Evolutionary conservation across 2,888 invertebrate genomes (phyloP), one percentile per base, ranked within the genome.

Genomic region (Diarsia dahlii): DNA sequence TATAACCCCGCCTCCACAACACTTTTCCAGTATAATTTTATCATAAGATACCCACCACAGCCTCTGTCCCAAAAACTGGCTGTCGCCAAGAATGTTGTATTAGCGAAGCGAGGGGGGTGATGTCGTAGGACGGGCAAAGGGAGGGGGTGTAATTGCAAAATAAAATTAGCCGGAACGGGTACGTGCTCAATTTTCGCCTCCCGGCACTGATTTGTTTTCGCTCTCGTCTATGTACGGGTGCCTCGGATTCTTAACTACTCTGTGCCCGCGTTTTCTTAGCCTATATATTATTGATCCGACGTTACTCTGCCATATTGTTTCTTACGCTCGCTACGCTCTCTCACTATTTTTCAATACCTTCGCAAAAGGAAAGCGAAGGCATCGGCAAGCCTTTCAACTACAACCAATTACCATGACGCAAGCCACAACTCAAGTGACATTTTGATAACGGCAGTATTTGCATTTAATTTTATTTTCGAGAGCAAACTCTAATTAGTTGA

Each of bases 161-260:
- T 96, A 96, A 96, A 96, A 96, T 96, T 96, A 96, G 96, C 96
- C 94, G 92, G 95, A 96, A 96, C 95, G 95, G 96, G 95, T 96
- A 96, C 96, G 96, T 96, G 96, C 96, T 95, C 96, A 96, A 96
- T 96, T 96, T 96, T 95, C 95, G 96, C 96, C 96, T 95, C 95
- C 95, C 95, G 89, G 94, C 95, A 92, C 95, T 96, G 96, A 96
- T 96, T 96, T 96, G 96, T 96, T 96, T 96, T 95, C 95, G 93
- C 90, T 93, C 94, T 93, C 91, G 92, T 92, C 93, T 91, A 93
- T 94, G 91, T 92, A 89, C 88, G 93, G 87, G 89, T 88, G 88
- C 77, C 90, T 91, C 90, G 88, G 89, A 89, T 87, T 87, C 87
- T 86, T 82, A 84, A 81, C 90, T 93, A 86, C 93, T 93, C 94